Percentiles rank a stretch among this genome's conserved stretches.
phyloP scores from a whole-genome alignment of 35 echinoderm and acorn worm species.

The Nesometra sesokonis region DNA sequence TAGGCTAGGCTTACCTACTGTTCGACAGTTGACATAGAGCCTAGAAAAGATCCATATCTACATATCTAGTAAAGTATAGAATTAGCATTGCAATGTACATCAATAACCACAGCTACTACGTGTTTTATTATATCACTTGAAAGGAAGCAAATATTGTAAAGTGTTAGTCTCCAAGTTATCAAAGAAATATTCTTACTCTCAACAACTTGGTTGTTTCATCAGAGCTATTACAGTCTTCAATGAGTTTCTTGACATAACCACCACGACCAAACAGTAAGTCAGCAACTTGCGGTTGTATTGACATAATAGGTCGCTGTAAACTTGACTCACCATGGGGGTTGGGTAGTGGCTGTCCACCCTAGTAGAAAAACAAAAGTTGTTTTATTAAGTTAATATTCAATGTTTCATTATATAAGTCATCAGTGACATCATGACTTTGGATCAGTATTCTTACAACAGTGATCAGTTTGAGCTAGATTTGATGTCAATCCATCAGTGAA shows the following conservation, averaged over 20 bases:
- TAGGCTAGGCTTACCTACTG: no score
- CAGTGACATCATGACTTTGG: background rate
- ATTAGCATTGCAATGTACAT: no score
- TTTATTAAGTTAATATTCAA: no score
- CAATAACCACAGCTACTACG: no score
- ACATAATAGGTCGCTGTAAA: constrained; percentile 60
- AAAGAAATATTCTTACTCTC: constrained; percentile 36
- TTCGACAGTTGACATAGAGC: no score
- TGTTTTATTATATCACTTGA: no score
- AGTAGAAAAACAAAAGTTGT: background rate
- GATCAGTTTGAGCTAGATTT: background rate
- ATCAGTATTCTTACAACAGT: background rate
- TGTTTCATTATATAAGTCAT: no score
- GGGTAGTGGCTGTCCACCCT: constrained; percentile 38
- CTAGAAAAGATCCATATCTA: no score
- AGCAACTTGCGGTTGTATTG: constrained; percentile 75
- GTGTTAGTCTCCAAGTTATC: no score
- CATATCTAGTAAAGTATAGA: no score
- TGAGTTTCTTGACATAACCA: constrained; percentile 98
- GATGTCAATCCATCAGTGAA: no score
- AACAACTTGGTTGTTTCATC: constrained; percentile 94
- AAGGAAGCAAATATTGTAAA: no score
- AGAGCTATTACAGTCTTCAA: constrained; percentile 97
- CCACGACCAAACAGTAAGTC: constrained; percentile 85
- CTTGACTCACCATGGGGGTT: constrained; percentile 81